phyloP scores from a whole-genome alignment of 2,113 vertebrate genomes.

The Elachura formosa region DNA sequence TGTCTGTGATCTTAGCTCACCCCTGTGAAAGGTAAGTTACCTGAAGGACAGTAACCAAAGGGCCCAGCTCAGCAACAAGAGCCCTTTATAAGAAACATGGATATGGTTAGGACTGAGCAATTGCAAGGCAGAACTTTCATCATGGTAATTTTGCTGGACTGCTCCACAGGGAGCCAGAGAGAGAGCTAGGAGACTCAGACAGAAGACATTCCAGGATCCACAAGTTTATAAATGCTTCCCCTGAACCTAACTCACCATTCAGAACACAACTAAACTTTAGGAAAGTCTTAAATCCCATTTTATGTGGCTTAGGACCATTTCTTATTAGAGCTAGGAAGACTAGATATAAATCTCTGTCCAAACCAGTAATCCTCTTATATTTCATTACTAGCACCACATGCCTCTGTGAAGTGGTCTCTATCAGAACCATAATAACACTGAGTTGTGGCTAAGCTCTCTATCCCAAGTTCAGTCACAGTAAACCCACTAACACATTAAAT shows the following conservation, averaged over 20 bases:
- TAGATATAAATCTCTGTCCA: constrained; percentile 52
- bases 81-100: neutral
- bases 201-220: neutral
- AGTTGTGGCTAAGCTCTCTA: constrained; percentile 32
- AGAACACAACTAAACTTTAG: neutral
- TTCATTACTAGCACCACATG: constrained; percentile 34
- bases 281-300: constrained; percentile 13
- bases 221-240: neutral
- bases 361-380: constrained; percentile 43
- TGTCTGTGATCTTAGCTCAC: neutral
- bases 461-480: constrained; percentile 15
- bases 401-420: constrained; percentile 12
- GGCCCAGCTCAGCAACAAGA: neutral
- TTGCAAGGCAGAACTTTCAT: neutral
- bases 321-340: constrained; percentile 28
- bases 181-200: neutral
- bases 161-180: neutral
- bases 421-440: constrained; percentile 1
- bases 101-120: neutral
- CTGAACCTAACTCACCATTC: neutral
- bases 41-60: neutral
- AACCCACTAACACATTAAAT: constrained; percentile 10
- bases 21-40: neutral
- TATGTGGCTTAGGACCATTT: constrained; percentile 2
- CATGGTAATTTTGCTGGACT: neutral